These are phyloP conservation scores for Acholoe squamosa DNA, from an alignment of 2,888 invertebrate genomes.

Conservation along the genomic window DNA sequence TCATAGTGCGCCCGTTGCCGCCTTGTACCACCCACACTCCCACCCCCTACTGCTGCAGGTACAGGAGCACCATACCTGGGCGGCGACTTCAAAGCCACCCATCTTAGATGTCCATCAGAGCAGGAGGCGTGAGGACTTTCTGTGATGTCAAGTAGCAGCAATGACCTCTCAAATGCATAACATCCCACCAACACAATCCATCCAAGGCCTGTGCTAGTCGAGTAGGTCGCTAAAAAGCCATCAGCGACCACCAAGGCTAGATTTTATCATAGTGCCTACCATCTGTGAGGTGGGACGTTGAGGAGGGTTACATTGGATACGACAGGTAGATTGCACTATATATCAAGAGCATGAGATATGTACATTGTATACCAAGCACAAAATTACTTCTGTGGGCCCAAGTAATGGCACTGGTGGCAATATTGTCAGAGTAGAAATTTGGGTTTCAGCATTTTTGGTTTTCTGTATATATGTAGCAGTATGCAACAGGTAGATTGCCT, in stretches of 20 bases:
- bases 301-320: not conserved
- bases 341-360: too few species aligned
- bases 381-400: too few species aligned
- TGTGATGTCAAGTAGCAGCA: constrained; percentile 8
- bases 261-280: not conserved
- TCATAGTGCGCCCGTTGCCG: not conserved
- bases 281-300: not conserved
- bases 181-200: not conserved
- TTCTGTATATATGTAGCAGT: too few species aligned
- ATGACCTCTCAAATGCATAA: not conserved
- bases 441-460: too few species aligned
- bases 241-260: not conserved
- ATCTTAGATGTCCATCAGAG: not conserved
- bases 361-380: too few species aligned
- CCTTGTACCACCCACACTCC: not conserved
- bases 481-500: too few species aligned
- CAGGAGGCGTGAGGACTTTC: constrained; percentile 17
- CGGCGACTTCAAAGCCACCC: not conserved
- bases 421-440: too few species aligned
- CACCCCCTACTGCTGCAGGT: constrained; percentile 16
- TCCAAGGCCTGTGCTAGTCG: not conserved
- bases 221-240: constrained; percentile 5
- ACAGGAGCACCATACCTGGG: constrained; percentile 4
- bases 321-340: too few species aligned
- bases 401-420: too few species aligned